Evolutionary conservation across 2,113 vertebrate genomes (phyloP).

Genomic region (Apodemus sylvaticus): DNA sequence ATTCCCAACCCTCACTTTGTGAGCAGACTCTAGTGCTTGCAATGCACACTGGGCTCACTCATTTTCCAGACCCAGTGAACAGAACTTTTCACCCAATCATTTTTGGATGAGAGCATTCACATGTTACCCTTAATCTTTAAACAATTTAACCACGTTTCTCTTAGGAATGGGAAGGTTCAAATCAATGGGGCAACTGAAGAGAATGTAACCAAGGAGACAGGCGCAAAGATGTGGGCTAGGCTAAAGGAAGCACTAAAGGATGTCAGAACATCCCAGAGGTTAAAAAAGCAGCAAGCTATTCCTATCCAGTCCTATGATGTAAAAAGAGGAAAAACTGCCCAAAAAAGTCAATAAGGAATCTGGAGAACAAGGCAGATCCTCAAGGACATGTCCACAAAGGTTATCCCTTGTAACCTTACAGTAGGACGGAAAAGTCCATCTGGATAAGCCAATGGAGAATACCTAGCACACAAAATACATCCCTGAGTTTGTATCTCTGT

Average conservation of each 20-base stretch:
- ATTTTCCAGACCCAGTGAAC: background rate
- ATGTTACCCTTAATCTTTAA: background rate
- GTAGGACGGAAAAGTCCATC: background rate
- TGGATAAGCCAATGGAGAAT: background rate
- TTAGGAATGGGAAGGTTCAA: conserved; percentile 31
- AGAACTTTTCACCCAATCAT: too few species aligned
- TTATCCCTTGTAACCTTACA: background rate
- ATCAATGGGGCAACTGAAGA: background rate
- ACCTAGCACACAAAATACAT: background rate
- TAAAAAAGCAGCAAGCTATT: background rate
- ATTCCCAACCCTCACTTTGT: background rate
- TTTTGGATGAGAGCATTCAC: background rate
- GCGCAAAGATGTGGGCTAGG: background rate
- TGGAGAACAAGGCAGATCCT: background rate
- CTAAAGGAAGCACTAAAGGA: background rate
- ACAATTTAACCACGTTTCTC: background rate
- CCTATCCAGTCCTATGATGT: background rate
- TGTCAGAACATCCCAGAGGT: background rate
- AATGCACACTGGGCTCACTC: background rate
- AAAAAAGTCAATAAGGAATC: background rate
- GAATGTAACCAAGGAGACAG: conserved; percentile 6
- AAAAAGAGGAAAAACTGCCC: background rate
- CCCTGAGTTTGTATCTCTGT: background rate
- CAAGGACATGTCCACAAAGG: background rate
- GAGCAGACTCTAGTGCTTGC: background rate